These are phyloP conservation scores for Myrmophylax atrothorax DNA, from an alignment of 2,113 vertebrate species.

Conservation along the genomic window DNA sequence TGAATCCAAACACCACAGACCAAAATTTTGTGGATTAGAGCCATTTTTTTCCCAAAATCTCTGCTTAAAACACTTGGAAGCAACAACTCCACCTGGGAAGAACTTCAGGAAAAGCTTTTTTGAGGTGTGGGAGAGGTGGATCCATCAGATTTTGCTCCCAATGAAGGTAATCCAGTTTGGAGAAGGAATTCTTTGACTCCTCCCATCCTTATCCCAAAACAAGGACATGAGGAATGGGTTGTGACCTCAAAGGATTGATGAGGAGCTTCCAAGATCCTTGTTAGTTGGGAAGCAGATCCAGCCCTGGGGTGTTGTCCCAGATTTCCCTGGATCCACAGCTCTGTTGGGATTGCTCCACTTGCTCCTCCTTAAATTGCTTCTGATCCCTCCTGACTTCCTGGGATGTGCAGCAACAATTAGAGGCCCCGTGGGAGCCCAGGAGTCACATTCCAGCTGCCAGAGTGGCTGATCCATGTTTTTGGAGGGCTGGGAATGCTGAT, in stretches of 20 bases:
- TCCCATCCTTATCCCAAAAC: no score
- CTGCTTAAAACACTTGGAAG: not conserved
- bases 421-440: not conserved
- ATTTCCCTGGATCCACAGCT: no score
- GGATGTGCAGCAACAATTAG: not conserved
- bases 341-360: no score
- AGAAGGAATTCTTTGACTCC: not conserved
- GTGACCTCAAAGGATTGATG: not conserved
- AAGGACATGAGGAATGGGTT: not conserved
- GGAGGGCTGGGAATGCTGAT: not conserved
- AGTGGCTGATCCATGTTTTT: no score
- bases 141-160: not conserved
- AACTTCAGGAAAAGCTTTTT: no score
- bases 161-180: not conserved
- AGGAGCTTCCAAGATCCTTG: no score
- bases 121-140: not conserved
- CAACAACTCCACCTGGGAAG: no score
- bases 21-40: not conserved
- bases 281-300: no score
- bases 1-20: not conserved
- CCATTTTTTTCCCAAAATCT: not conserved
- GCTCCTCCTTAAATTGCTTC: no score
- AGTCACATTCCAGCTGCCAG: not conserved
- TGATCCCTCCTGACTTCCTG: not conserved
- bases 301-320: no score